These are phyloP conservation scores for Tetropium fuscum DNA, from an alignment of 2,888 invertebrate genomes.

Conservation along the genomic window DNA sequence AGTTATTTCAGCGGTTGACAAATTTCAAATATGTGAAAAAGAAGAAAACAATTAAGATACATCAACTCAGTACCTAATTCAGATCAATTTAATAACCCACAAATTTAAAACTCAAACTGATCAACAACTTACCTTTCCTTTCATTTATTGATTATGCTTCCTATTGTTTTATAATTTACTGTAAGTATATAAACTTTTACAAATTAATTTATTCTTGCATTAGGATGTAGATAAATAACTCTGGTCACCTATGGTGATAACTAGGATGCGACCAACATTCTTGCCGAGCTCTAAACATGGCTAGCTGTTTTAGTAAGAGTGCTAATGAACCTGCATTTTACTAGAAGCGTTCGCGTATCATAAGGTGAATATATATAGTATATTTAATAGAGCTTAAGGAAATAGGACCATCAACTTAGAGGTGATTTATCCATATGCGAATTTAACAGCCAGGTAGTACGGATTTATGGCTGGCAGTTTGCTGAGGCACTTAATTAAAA, in stretches of 20 bases:
- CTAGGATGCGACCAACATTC: conserved; percentile 44
- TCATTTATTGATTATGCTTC: too few relatives aligned
- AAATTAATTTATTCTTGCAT: too few relatives aligned
- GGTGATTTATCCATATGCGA: conserved; percentile 43
- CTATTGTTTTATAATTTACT: too few relatives aligned
- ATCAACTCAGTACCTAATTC: too few relatives aligned
- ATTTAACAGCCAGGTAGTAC: conserved; percentile 35
- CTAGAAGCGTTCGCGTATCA: conserved; percentile 41
- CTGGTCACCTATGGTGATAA: conserved; percentile 43
- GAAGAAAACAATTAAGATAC: too few relatives aligned
- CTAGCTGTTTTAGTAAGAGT: conserved; percentile 40
- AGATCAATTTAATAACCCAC: too few relatives aligned
- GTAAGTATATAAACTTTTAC: too few relatives aligned
- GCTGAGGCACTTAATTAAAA: conserved; percentile 44
- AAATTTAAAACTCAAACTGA: too few relatives aligned
- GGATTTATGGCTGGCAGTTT: conserved; percentile 40
- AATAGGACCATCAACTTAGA: conserved; percentile 44
- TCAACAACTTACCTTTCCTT: too few relatives aligned
- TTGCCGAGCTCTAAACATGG: conserved; percentile 44
- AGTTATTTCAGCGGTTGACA: too few relatives aligned
- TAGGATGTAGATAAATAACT: too few relatives aligned
- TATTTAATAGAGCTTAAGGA: conserved; percentile 48
- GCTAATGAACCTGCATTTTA: conserved; percentile 46
- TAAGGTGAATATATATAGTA: conserved; percentile 48
- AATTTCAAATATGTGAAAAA: too few relatives aligned